Base-by-base conservation (phyloP, 2,888 invertebrate species). In the Acrocyrtus sp. region DNA sequence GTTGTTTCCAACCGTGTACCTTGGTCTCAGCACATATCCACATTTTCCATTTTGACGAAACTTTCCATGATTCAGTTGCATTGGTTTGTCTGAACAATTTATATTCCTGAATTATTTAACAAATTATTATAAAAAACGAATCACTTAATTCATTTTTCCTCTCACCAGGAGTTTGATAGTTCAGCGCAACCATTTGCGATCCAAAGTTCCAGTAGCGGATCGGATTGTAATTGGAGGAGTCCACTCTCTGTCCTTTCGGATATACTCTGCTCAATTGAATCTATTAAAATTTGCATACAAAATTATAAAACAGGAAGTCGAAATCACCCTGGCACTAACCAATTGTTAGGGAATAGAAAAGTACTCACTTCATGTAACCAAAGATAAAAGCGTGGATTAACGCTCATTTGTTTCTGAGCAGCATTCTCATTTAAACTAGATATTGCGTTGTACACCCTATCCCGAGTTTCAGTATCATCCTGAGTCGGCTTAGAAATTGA, bases 161-260 rank as follows among this genome's bases (percentile, higher is more conserved):
- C n/a, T 65, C 72, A 86, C 86, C 98, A 72, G 88, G 87, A 0
- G 98, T 98, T 85, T 99, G 99, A 85, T 96, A 99, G 85, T 99
- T 99, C 3, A 99, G 86, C 0, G 98, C 98, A 0, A 95, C 94
- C 96, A 99, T 95, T 85, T 99, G 99, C 53, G 93, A 94, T 1
- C 97, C 98, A 12, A 90, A 89, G 84, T 96, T 96, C 98, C 98
- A 99, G 86, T 97, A 92, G 1, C 93, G 90, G 5, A 95, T 88
- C 0, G 99, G 98, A 86, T 93, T 94, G 84, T 96, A 99, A 86
- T 99, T 99, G 0, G 97, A 96, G 0, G 98, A 98, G 83, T 98
- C 98, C 63, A 98, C 90, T 57, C 98, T 88, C 83, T 95, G 94
- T 0, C 97, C 87, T 78, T 85, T 85, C 0, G 99, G 99, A 84